Base-by-base conservation (phyloP, 2,113 vertebrate species). In the Spermophilus dauricus region DNA sequence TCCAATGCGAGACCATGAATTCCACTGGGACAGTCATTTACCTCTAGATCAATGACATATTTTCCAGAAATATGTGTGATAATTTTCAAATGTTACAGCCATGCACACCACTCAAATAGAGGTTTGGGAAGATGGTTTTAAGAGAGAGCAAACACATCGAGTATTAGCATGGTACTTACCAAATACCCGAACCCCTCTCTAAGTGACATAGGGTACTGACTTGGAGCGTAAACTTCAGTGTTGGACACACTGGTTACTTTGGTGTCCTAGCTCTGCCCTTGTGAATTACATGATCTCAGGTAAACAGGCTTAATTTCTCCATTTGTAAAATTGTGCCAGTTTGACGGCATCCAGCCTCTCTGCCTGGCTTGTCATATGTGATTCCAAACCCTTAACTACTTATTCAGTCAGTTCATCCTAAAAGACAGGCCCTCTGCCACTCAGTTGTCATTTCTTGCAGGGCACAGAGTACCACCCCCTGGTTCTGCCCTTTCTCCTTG, bases 61-160 rank as follows among this genome's bases (percentile, higher is more conserved):
- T 88, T 89, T 83, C 84, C 11, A 91, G 56, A 95, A 96, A 80
- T 26, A 30, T 53, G 28, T 76, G n/a, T 73, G 58, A 70, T 32
- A 72, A 11, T 75, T 18, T 88, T 69, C 14, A 80, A 56, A 84
- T 34, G 9, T 72, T 86, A 85, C 1, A 65, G n/a, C 56, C 42
- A 26, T 11, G 16, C 48, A 30, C 5, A 51, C 61, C 51, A 69
- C 24, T 76, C 30, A 48, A 30, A 28, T 17, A 51, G 34, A 77
- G 34, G 32, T 88, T 67, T 61, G 34, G 42, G 77, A 81, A 86
- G 48, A 39, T 5, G 18, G 8, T 53, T 18, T 85, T 67, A 88
- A 73, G 65, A 91, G 86, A 45, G 28, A 51, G 1, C 30, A 86
- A 70, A 80, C 5, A 24, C 26, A 26, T 2, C 67, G 87, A 18